phyloP scores from a whole-genome alignment of 2,113 vertebrate genomes.

The Craseonycteris thonglongyai region DNA sequence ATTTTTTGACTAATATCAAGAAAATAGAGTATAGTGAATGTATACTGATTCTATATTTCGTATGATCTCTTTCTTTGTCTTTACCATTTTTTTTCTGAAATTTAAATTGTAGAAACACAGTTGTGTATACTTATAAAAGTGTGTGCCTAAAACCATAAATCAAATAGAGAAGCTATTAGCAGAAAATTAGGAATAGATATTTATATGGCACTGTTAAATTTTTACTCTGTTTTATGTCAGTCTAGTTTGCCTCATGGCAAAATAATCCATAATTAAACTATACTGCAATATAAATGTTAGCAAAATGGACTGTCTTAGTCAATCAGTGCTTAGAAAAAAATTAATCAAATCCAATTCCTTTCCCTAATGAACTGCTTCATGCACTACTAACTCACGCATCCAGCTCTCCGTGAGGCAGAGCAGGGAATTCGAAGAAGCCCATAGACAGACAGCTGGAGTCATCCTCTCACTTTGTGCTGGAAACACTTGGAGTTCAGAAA shows the following conservation, averaged over 20 bases:
- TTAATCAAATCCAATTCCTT: slow-evolving; percentile 68
- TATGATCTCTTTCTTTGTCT: not conserved
- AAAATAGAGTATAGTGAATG: not conserved
- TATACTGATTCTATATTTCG: not conserved
- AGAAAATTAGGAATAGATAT: slow-evolving; percentile 56
- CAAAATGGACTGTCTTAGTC: slow-evolving; percentile 76
- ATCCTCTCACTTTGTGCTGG: not conserved
- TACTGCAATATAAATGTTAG: slow-evolving; percentile 68
- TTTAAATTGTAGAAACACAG: not conserved
- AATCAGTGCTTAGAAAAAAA: slow-evolving; percentile 69
- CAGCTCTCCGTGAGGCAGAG: not conserved
- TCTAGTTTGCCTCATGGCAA: slow-evolving; percentile 60
- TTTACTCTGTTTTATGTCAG: slow-evolving; percentile 68
- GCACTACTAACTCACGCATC: not conserved
- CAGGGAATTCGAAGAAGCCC: not conserved
- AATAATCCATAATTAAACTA: slow-evolving; percentile 71
- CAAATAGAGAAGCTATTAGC: slow-evolving; percentile 58
- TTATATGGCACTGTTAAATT: slow-evolving; percentile 55
- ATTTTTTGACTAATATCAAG: not conserved
- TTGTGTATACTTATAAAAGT: not conserved
- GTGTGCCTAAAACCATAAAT: not conserved
- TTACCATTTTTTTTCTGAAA: not conserved
- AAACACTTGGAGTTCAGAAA: not conserved
- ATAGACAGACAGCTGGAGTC: not conserved
- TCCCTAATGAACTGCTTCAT: slow-evolving; percentile 65